Percentiles rank a stretch among this genome's conserved stretches.
phyloP scores from a whole-genome alignment of 2,797 vertebrate genomes.

The Antennarius maculatus region DNA sequence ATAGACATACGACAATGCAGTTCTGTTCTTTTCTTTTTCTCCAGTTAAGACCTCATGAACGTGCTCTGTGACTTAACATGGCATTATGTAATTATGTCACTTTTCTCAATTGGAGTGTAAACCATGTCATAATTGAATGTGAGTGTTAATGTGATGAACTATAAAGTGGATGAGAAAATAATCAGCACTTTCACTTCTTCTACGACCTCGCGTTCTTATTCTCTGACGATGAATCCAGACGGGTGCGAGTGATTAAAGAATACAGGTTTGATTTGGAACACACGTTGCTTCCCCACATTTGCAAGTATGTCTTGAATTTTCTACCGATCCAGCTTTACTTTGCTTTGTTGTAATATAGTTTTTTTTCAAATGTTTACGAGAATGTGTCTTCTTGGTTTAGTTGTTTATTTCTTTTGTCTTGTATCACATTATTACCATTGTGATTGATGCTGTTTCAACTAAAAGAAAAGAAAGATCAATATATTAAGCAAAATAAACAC shows the following conservation, averaged over 20 bases:
- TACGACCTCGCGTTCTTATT: background rate
- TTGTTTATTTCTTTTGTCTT: constrained; percentile 65
- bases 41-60: constrained; percentile 17
- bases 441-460: constrained; percentile 53
- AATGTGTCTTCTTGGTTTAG: constrained; percentile 54
- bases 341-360: constrained; percentile 45
- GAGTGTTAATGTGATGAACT: constrained; percentile 6
- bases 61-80: background rate
- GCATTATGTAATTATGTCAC: background rate
- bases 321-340: constrained; percentile 38
- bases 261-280: constrained; percentile 40
- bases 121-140: background rate
- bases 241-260: constrained; percentile 22
- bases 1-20: constrained; percentile 41
- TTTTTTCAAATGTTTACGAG: constrained; percentile 51
- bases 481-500: constrained; percentile 75
- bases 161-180: constrained; percentile 17
- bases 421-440: constrained; percentile 69
- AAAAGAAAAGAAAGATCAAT: constrained; percentile 60
- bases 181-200: constrained; percentile 67
- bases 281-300: constrained; percentile 31
- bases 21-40: constrained; percentile 39
- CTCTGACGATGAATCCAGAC: background rate
- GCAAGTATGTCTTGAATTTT: constrained; percentile 50
- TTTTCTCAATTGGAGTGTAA: background rate